A percentile compares a stretch with the other conserved stretches of the same genome.
Conservation (phyloP, 2,797 vertebrate species). For the Merluccius polli region DNA sequence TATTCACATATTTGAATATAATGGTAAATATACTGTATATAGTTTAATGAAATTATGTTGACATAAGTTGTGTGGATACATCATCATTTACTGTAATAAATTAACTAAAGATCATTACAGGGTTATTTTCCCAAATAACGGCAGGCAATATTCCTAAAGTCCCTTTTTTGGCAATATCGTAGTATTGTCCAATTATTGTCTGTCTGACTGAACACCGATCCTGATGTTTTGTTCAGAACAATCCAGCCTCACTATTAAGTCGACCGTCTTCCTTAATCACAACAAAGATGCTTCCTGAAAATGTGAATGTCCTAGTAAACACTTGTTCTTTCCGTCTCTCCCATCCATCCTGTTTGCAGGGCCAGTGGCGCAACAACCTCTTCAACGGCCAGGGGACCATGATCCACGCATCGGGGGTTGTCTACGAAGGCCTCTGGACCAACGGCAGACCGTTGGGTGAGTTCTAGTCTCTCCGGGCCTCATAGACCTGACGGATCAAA, state of each 20-base stretch:
- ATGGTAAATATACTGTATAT: neutral
- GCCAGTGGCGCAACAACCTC: constrained; percentile 65
- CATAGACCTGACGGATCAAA: neutral
- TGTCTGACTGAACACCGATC: too few species aligned
- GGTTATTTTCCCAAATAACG: too few species aligned
- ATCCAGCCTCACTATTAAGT: too few species aligned
- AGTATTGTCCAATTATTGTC: too few species aligned
- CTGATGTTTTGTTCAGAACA: too few species aligned
- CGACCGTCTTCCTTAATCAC: too few species aligned
- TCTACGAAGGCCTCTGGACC: constrained; percentile 67
- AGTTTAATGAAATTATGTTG: neutral
- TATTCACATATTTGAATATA: neutral
- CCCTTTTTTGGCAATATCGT: too few species aligned
- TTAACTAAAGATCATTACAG: too few species aligned
- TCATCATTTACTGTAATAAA: too few species aligned
- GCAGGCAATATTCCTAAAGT: too few species aligned
- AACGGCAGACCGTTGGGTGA: constrained; percentile 64
- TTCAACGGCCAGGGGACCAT: constrained; percentile 60
- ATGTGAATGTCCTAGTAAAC: neutral
- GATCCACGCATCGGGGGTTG: constrained; percentile 63
- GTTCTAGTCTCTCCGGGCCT: neutral
- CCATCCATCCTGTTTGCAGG: constrained; percentile 42
- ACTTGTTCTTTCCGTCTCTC: neutral
- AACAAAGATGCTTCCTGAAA: too few species aligned
- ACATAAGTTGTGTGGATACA: neutral